Evolutionary conservation across 2,797 vertebrate species (phyloP), one percentile per base, ranked within the genome.

Genomic region (Pantherophis alleghaniensis): DNA sequence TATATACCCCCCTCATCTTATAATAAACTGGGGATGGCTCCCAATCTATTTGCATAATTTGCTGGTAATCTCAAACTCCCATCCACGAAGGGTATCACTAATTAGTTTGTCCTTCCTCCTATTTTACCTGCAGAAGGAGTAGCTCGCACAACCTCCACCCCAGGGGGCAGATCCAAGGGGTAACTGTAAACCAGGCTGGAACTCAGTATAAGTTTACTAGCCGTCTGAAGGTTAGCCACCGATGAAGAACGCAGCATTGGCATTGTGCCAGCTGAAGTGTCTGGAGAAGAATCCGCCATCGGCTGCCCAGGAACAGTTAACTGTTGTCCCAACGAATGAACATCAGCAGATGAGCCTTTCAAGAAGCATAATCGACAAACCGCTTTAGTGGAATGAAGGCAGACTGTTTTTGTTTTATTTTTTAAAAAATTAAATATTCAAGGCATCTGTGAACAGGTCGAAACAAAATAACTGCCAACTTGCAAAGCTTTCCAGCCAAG

Each of bases 161-260:
- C 98, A 60, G 97, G 95, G 20, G 99, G 99, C 86, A 99, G 98
- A 96, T 99, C 98, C 59, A 99, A 97, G 26, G 98, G 98, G 92
- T 98, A 98, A 97, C 98, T 99, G 93, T 99, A 99, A n/a, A 99
- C 99, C 92, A 99, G 98, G 94, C 97, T 98, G 94, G 99, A 99
- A 97, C 98, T 99, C 97, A 99, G 97, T 96, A 99, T 99, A 95
- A 99, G 98, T 97, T 99, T 99, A 97, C 99, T 99, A 88, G 99
- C 99, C 91, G 99, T 99, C 95, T 99, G 99, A 93, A 99, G 98
- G 96, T 99, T 99, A 96, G 99, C 99, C 55, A 99, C 99, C n/a
- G 99, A 99, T 91, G 98, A 98, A 57, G 99, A 99, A 86, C 99
- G 98, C 24, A 99, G 98, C 96, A 99, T 98, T 14, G 99, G 98